A percentile compares a stretch with the other conserved stretches of the same genome.
phyloP scores from a whole-genome alignment of 2,797 vertebrate species.

The Pampus argenteus region DNA sequence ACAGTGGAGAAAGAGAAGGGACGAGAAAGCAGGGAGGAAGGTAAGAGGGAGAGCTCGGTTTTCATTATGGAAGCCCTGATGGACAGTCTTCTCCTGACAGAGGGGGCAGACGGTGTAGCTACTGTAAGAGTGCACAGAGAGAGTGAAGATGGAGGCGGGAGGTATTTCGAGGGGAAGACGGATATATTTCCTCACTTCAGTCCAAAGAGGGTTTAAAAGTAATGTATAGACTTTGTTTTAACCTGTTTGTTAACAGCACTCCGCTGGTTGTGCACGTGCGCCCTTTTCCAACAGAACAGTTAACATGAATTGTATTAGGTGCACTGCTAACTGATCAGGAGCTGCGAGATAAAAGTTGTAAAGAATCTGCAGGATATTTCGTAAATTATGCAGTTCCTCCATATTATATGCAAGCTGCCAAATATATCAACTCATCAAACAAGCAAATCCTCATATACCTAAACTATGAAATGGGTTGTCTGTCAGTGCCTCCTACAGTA shows the following conservation, averaged over 20 bases:
- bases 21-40: constrained; percentile 5
- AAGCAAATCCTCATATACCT: background rate
- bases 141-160: background rate
- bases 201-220: constrained; percentile 30
- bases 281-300: constrained; percentile 27
- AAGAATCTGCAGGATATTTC: background rate
- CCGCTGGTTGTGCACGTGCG: constrained; percentile 2
- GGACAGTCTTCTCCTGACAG: constrained; percentile 39
- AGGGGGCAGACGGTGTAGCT: constrained; percentile 5
- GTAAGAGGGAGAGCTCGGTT: constrained; percentile 52
- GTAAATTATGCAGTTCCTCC: background rate
- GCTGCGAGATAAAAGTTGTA: constrained; percentile 3
- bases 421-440: background rate
- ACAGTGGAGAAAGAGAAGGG: constrained; percentile 14
- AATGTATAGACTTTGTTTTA: constrained; percentile 21
- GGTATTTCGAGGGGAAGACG: constrained; percentile 13
- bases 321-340: background rate
- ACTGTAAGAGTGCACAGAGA: constrained; percentile 8
- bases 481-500: background rate
- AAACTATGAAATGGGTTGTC: background rate
- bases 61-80: constrained; percentile 57
- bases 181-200: constrained; percentile 8
- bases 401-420: background rate
- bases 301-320: constrained; percentile 2
- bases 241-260: constrained; percentile 2